Percentiles rank a stretch among this genome's conserved stretches.
These are phyloP conservation scores for Lagopus muta DNA, from an alignment of 2,113 vertebrate species.

Conservation along the genomic window DNA sequence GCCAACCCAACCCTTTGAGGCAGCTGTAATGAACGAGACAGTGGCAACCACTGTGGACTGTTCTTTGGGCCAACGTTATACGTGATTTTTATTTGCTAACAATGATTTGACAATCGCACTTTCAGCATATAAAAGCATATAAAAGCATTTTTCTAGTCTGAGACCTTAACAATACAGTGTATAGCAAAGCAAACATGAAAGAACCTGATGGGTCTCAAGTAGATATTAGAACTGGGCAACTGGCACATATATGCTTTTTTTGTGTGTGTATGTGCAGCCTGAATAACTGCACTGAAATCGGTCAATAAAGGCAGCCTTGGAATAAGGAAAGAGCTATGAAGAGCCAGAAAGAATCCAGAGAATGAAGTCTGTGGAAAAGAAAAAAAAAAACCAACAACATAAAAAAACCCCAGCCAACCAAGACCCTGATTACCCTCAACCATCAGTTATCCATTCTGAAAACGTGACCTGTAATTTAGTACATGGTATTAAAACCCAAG, in stretches of 20 bases:
- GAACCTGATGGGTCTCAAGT: not conserved
- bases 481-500: not conserved
- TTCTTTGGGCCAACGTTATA: not conserved
- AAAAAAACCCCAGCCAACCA: not conserved
- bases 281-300: not conserved
- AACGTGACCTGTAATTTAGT: not conserved
- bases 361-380: accelerated
- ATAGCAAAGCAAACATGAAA: not conserved
- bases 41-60: too few relatives aligned
- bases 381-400: not conserved
- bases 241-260: not conserved
- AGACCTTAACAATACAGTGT: not conserved
- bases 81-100: not conserved
- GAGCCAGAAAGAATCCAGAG: not conserved
- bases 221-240: not conserved
- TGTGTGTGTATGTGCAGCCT: too few relatives aligned
- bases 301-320: not conserved
- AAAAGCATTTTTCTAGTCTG: not conserved
- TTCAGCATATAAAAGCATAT: not conserved
- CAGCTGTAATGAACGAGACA: not conserved
- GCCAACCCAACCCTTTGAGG: not conserved
- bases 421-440: not conserved
- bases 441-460: not conserved
- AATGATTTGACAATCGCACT: not conserved
- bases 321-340: not conserved